Evolutionary conservation across 30 jellyfish, hydroid and myxozoan species (phyloP).

Genomic region (Hydractinia symbiolongicarpus): DNA sequence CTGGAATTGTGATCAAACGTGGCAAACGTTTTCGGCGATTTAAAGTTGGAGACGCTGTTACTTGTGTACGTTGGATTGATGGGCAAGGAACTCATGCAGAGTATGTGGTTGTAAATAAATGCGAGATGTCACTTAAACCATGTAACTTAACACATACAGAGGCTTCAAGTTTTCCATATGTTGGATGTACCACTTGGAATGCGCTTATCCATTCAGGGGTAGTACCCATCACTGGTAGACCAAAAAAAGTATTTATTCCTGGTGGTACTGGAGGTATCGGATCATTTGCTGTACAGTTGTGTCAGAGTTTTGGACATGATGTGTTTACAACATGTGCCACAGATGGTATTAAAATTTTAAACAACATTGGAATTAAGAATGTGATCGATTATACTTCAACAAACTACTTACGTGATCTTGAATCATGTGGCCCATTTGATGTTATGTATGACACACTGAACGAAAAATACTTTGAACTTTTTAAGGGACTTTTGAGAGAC

Average conservation of each 20-base stretch:
- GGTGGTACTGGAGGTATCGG: constrained; percentile 97
- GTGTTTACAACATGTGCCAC: constrained; percentile 63
- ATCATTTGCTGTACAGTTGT: constrained; percentile 65
- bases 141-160: constrained; percentile 46
- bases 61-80: constrained; percentile 78
- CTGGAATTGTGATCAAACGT: constrained; percentile 63
- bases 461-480: constrained; percentile 26
- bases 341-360: constrained; percentile 32
- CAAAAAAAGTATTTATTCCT: constrained; percentile 48
- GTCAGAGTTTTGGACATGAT: constrained; percentile 43
- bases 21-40: constrained; percentile 64
- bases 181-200: constrained; percentile 79
- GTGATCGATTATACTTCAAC: constrained; percentile 41
- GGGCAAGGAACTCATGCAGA: constrained; percentile 92
- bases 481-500: constrained; percentile 20
- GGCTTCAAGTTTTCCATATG: constrained; percentile 79
- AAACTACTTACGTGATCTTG: constrained; percentile 22
- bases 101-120: constrained; percentile 41
- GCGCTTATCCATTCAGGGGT: constrained; percentile 50
- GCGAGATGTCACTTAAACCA: constrained; percentile 65
- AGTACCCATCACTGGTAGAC: constrained; percentile 27
- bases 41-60: constrained; percentile 54
- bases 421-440: constrained; percentile 64
- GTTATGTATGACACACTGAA: constrained; percentile 60
- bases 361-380: constrained; percentile 45